phyloP scores from a whole-genome alignment of 2,797 vertebrate species.

The Yasuhikotakia modesta region DNA sequence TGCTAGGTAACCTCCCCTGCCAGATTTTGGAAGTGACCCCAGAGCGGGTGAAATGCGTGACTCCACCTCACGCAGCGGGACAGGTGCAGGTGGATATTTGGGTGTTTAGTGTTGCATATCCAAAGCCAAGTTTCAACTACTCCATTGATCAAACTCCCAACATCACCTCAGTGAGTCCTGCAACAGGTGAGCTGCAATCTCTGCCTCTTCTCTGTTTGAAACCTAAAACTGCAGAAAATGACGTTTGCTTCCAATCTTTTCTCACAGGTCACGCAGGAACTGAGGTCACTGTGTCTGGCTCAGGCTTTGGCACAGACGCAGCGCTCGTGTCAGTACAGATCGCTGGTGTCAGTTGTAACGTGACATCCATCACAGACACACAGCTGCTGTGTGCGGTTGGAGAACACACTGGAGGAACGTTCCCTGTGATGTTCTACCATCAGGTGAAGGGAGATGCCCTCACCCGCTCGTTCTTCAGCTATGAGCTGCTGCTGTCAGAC shows the following conservation, averaged over 20 bases:
- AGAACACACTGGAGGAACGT: slow-evolving; percentile 77
- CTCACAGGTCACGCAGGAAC: slow-evolving; percentile 75
- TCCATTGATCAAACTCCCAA: slow-evolving; percentile 73
- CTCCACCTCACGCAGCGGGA: slow-evolving; percentile 65
- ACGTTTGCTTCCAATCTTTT: too few relatives aligned
- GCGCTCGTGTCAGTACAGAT: slow-evolving; percentile 70
- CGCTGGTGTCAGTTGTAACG: slow-evolving; percentile 66
- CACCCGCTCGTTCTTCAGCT: slow-evolving; percentile 71
- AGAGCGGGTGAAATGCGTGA: slow-evolving; percentile 70
- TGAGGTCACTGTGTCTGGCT: slow-evolving; percentile 75
- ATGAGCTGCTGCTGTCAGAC: slow-evolving; percentile 73
- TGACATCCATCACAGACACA: slow-evolving; percentile 68
- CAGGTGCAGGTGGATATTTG: slow-evolving; percentile 64
- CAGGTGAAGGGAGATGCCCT: slow-evolving; percentile 74
- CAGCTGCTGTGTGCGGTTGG: slow-evolving; percentile 71
- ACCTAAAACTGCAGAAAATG: too few relatives aligned
- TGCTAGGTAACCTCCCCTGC: slow-evolving; percentile 70
- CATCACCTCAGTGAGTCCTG: slow-evolving; percentile 74
- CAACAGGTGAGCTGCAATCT: too few relatives aligned
- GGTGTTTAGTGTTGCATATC: slow-evolving; percentile 72
- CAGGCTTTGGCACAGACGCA: slow-evolving; percentile 73
- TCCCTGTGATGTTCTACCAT: slow-evolving; percentile 73
- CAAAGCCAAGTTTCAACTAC: slow-evolving; percentile 77
- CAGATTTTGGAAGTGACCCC: slow-evolving; percentile 66
- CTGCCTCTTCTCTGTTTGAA: too few relatives aligned